Evolutionary conservation across 1,140 invertebrate species (phyloP), one percentile per base, ranked within the genome.

Genomic region (Orchestia grillus): DNA sequence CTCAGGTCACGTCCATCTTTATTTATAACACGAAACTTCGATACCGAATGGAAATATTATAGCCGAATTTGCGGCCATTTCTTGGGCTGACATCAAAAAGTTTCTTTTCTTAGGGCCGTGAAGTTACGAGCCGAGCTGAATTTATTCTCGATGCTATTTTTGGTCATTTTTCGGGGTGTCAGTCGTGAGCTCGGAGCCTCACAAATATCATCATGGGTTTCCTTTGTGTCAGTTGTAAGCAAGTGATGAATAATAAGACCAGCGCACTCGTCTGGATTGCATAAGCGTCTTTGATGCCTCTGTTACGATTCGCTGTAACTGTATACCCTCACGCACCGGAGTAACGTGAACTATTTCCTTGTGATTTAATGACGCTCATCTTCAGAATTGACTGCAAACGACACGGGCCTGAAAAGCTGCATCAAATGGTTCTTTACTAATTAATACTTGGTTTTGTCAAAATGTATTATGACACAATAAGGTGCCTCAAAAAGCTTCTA

Each of bases 1-100:
- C 11, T 8, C 62, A 36, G 28, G 62, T 77, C 62, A 77, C 62
- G 62, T 77, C 62, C 15, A 77, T 77, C 36, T 77, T 23, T 77
- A 77, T 77, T 77, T 77, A 77, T 77, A 77, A 77, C 62, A 3
- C 28, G 62, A 77, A 36, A 77, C 62, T 77, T 77, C 62, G 28
- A 77, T 77, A 77, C 28, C 62, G 62, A 77, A 77, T 77, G 62
- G 62, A 77, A 77, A 77, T 77, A 77, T 77, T 77, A 77, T 77
- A 15, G 62, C 62, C 28, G 62, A 77, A 36, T 77, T 77, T 77
- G 62, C 28, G 62, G 62, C 36, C 62, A 77, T 77, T 36, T 77
- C 62, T 77, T 36, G 62, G 62, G 15, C 62, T 77, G 62, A 77
- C 62, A 28, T 77, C 62, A 77, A 77, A 36, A 77, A 77, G 15